These are phyloP conservation scores for Tholera decimalis DNA, from an alignment of 2,888 invertebrate species.

Conservation along the genomic window DNA sequence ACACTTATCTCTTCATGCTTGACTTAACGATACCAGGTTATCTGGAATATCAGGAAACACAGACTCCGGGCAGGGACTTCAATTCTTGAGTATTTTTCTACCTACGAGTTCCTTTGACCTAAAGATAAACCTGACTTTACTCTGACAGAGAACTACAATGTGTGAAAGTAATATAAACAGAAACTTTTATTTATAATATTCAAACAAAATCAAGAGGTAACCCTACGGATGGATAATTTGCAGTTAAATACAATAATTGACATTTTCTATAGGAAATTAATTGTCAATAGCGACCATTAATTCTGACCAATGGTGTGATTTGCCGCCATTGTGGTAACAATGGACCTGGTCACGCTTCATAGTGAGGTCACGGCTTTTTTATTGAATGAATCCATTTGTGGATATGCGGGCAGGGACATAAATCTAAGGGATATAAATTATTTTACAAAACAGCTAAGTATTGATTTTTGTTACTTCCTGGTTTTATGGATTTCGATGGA, in stretches of 20 bases:
- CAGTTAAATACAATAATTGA: slow-evolving; percentile 39
- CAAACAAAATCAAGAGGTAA: background rate
- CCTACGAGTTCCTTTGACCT: background rate
- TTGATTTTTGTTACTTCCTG: slow-evolving; percentile 49
- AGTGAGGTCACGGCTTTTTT: slow-evolving; percentile 84
- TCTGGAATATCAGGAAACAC: no score
- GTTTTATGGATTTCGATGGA: slow-evolving; percentile 17
- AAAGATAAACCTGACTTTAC: background rate
- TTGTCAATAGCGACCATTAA: slow-evolving; percentile 64
- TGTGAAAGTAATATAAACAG: background rate
- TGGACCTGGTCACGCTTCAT: slow-evolving; percentile 71
- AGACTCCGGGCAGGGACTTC: no score
- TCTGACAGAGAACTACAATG: background rate
- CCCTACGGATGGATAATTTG: slow-evolving; percentile 26
- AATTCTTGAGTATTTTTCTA: no score
- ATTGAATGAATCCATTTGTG: slow-evolving; percentile 82
- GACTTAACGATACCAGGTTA: no score
- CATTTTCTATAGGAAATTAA: slow-evolving; percentile 61
- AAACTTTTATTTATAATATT: background rate
- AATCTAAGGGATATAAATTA: slow-evolving; percentile 60
- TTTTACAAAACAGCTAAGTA: slow-evolving; percentile 33
- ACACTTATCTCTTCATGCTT: no score
- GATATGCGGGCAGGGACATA: slow-evolving; percentile 81
- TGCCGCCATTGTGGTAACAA: slow-evolving; percentile 79
- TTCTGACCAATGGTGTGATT: slow-evolving; percentile 74